Evolutionary conservation across 2,113 vertebrate species (phyloP).

Genomic region (Lichenostomus cassidix): DNA sequence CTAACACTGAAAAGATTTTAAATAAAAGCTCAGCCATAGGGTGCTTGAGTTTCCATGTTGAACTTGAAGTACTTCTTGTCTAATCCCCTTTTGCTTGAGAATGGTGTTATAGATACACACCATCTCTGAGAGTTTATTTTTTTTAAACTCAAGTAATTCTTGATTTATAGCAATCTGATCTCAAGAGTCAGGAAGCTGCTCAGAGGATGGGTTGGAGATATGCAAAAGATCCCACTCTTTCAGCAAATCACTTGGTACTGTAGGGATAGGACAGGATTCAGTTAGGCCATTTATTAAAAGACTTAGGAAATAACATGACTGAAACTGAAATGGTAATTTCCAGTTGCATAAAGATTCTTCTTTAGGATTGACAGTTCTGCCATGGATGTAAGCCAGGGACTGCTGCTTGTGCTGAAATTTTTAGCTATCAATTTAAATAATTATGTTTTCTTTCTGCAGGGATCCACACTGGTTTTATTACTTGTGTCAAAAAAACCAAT

Average conservation of each 20-base stretch:
- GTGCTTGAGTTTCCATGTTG: not conserved
- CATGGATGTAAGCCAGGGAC: not conserved
- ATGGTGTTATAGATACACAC: not conserved
- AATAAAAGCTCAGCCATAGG: not conserved
- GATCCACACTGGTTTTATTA: not conserved
- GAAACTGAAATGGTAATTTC: not conserved
- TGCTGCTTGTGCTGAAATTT: not conserved
- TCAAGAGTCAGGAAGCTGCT: not conserved
- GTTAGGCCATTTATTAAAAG: not conserved
- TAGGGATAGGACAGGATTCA: not conserved
- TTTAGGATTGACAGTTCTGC: not conserved
- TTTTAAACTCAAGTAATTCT: not conserved
- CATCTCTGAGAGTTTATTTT: not conserved
- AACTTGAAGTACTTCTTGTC: not conserved
- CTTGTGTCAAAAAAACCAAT: not conserved
- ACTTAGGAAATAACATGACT: not conserved
- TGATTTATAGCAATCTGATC: not conserved
- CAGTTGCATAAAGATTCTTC: not conserved
- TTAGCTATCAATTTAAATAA: not conserved
- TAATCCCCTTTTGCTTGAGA: not conserved
- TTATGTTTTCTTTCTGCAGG: not conserved
- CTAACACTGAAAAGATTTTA: not conserved
- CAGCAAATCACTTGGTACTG: fast-evolving
- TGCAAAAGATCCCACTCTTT: not conserved
- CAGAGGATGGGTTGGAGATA: not conserved